A percentile compares a stretch with the other conserved stretches of the same genome.
Evolutionary conservation across 2,888 invertebrate genomes (phyloP).

Genomic region (Epinotia ramella): DNA sequence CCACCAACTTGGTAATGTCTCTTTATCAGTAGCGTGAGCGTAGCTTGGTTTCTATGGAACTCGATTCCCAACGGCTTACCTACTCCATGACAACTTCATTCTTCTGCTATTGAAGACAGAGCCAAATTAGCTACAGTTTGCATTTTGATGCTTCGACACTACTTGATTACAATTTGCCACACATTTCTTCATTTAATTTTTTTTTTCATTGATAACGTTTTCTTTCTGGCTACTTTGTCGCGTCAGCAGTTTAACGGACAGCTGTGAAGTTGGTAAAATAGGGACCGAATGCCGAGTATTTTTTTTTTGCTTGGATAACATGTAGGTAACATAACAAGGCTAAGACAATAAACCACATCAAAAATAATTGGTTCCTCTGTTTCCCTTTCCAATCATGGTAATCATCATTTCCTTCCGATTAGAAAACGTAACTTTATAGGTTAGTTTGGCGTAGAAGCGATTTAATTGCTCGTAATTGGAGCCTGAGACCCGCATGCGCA

Average conservation of each 20-base stretch:
- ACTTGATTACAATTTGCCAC: neutral
- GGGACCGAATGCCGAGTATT: too few relatives aligned
- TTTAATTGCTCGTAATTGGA: constrained; percentile 40
- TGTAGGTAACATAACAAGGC: neutral
- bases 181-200: too few relatives aligned
- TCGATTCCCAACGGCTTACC: too few relatives aligned
- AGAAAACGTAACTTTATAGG: constrained; percentile 39
- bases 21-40: too few relatives aligned
- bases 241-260: neutral
- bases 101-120: too few relatives aligned
- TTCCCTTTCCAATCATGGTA: constrained; percentile 10
- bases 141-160: too few relatives aligned
- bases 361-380: constrained; percentile 1
- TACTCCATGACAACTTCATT: too few relatives aligned
- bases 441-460: constrained; percentile 36
- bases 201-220: too few relatives aligned
- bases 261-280: neutral
- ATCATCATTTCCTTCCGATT: constrained; percentile 39
- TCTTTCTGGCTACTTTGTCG: neutral
- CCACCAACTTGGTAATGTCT: neutral
- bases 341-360: constrained; percentile 4
- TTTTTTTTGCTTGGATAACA: too few relatives aligned
- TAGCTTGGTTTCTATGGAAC: too few relatives aligned
- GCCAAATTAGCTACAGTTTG: too few relatives aligned
- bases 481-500: constrained; percentile 35